Percentiles rank a stretch among this genome's conserved stretches.
Conservation (phyloP, 2,797 vertebrate genomes). For the Leucoraja ocellata region DNA sequence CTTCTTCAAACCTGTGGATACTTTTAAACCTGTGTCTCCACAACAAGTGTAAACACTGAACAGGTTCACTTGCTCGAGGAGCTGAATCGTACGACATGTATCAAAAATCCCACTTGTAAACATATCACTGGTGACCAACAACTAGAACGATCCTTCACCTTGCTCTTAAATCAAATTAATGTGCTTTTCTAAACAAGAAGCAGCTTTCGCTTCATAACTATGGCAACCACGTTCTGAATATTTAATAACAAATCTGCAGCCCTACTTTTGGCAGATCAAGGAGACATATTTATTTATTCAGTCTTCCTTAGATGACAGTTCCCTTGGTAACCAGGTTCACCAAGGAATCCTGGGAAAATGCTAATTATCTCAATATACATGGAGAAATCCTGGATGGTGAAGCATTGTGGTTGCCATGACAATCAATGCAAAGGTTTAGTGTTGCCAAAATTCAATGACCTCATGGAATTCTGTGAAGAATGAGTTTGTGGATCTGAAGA, state of each 20-base stretch:
- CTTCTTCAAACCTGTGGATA: neutral
- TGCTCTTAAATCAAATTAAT: neutral
- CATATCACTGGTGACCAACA: neutral
- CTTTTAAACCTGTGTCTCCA: neutral
- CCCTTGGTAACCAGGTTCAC: neutral
- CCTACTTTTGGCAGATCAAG: conserved; percentile 20
- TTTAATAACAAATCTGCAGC: neutral
- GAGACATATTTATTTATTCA: conserved; percentile 18
- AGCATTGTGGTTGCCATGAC: conserved; percentile 23
- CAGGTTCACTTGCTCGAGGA: neutral
- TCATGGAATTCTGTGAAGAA: conserved; percentile 2
- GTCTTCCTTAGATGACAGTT: neutral
- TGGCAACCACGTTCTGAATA: conserved; percentile 25
- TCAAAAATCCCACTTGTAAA: neutral
- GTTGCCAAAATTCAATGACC: neutral
- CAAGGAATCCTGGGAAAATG: neutral
- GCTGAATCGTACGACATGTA: neutral
- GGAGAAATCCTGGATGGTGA: neutral
- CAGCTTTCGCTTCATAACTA: neutral
- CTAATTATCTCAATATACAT: neutral
- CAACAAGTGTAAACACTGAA: neutral
- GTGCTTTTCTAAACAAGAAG: neutral
- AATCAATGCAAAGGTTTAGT: neutral
- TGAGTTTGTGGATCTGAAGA: neutral
- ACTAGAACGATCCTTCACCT: neutral